Evolutionary conservation across 2,113 vertebrate genomes (phyloP).

Genomic region (Cebidichthys violaceus): DNA sequence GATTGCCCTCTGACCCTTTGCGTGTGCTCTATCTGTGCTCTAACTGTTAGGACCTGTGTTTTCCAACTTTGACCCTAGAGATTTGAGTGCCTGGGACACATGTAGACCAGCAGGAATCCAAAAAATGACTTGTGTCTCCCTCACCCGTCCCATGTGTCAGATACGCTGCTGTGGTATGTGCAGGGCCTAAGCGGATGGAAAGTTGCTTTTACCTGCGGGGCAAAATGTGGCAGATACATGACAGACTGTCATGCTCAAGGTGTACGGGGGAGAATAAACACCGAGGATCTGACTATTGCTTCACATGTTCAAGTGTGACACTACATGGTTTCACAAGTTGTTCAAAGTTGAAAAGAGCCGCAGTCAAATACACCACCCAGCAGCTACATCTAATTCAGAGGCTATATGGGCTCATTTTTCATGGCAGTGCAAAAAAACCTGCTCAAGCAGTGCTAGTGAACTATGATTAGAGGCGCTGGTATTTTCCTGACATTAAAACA

Average conservation of each 20-base stretch:
- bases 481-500: background rate
- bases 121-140: constrained; percentile 69
- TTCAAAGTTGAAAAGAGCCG: constrained; percentile 45
- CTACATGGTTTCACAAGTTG: constrained; percentile 31
- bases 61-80: constrained; percentile 66
- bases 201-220: constrained; percentile 38
- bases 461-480: background rate
- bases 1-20: constrained; percentile 72
- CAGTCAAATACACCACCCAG: constrained; percentile 8
- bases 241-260: constrained; percentile 42
- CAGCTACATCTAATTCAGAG: constrained; percentile 8
- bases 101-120: constrained; percentile 66
- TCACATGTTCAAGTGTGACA: constrained; percentile 24
- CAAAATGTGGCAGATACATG: constrained; percentile 50
- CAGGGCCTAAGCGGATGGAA: constrained; percentile 21
- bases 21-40: constrained; percentile 62
- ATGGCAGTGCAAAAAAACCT: background rate
- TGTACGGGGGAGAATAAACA: constrained; percentile 31
- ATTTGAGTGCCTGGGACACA: constrained; percentile 60
- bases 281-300: background rate
- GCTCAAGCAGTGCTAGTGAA: background rate
- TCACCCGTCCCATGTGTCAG: constrained; percentile 29
- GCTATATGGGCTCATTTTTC: background rate
- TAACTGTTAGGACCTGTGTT: constrained; percentile 72
- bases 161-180: constrained; percentile 63